A percentile compares a stretch with the other conserved stretches of the same genome.
These are phyloP conservation scores for Dromiciops gliroides DNA, from an alignment of 2,113 vertebrate species.

Conservation along the genomic window DNA sequence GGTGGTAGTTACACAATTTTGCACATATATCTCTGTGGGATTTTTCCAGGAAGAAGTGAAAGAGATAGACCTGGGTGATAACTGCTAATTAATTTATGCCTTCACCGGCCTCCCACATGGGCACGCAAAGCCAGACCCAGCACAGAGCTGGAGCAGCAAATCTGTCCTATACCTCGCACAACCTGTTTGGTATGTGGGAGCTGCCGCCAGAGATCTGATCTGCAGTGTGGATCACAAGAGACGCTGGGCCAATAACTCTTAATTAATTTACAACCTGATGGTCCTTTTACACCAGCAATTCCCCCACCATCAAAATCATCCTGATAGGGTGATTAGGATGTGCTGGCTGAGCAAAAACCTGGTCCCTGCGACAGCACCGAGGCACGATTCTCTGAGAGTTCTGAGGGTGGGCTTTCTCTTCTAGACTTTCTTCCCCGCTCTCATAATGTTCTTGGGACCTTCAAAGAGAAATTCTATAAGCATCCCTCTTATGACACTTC, in stretches of 20 bases:
- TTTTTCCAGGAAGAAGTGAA: background rate
- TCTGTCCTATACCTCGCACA: background rate
- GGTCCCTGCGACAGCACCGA: rapidly evolving
- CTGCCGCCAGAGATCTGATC: background rate
- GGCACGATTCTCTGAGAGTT: background rate
- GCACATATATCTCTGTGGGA: background rate
- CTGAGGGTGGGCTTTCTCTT: background rate
- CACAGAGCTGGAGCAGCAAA: background rate
- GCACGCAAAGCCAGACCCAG: background rate
- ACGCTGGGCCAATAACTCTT: background rate
- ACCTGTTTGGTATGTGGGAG: background rate
- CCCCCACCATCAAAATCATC: background rate
- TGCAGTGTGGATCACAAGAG: background rate
- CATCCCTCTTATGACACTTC: background rate
- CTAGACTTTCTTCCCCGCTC: background rate
- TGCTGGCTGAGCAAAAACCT: background rate
- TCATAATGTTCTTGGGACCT: background rate
- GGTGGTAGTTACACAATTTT: rapidly evolving
- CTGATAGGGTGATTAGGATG: background rate
- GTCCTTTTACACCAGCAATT: background rate
- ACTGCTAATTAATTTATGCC: constrained; percentile 63
- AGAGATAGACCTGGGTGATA: background rate
- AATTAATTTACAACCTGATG: constrained; percentile 68
- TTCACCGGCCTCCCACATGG: constrained; percentile 3
- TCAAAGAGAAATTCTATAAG: background rate